These are phyloP conservation scores for Cryptotis parvus DNA, from an alignment of 2,113 vertebrate species.

Conservation along the genomic window DNA sequence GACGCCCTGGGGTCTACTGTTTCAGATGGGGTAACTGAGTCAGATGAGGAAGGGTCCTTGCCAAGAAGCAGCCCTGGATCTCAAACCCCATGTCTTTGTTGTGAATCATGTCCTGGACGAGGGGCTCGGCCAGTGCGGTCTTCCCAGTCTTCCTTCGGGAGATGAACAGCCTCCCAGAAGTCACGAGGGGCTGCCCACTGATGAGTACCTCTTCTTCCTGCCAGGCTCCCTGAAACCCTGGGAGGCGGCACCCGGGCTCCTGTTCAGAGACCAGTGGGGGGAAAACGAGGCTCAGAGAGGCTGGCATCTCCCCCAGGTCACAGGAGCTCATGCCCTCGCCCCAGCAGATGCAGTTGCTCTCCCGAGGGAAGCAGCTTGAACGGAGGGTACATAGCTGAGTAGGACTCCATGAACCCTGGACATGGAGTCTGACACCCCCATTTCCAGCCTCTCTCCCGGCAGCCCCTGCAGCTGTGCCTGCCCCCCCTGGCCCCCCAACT, in stretches of 20 bases:
- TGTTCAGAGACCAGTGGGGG: neutral
- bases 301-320: neutral
- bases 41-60: neutral
- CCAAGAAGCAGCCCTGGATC: neutral
- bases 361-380: neutral
- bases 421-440: neutral
- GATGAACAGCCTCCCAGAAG: no score
- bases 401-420: neutral
- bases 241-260: no score
- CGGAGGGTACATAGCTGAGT: neutral
- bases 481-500: constrained; percentile 43
- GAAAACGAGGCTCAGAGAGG: neutral
- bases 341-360: neutral
- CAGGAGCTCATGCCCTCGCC: neutral
- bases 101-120: neutral
- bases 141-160: no score
- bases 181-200: no score
- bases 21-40: constrained; percentile 2
- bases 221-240: no score
- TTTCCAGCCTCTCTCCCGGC: constrained; percentile 19
- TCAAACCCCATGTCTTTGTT: neutral
- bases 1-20: neutral
- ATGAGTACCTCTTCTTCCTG: no score
- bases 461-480: constrained; percentile 52
- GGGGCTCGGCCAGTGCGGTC: neutral